These are phyloP conservation scores for Brachypodius melanocephalos DNA, from an alignment of 2,113 vertebrate species.

Conservation along the genomic window DNA sequence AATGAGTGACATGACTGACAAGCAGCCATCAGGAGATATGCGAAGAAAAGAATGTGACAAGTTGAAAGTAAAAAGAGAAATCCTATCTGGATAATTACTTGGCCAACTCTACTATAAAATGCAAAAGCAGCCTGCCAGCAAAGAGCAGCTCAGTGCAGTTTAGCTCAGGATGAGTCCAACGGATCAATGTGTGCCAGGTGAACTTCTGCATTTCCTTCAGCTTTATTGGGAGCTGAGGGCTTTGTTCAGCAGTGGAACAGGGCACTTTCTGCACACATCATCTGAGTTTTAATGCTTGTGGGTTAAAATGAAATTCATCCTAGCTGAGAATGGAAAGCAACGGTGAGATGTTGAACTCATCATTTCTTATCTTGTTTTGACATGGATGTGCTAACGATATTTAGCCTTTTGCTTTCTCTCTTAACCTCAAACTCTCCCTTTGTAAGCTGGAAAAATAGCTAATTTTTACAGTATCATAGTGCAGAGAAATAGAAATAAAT, in stretches of 20 bases:
- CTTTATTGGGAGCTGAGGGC: neutral
- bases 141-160: neutral
- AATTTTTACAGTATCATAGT: neutral
- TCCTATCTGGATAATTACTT: slow-evolving; percentile 44
- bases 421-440: neutral
- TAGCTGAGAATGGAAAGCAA: neutral
- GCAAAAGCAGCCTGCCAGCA: neutral
- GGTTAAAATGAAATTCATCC: neutral
- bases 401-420: neutral
- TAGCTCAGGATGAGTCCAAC: neutral
- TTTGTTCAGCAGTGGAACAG: neutral
- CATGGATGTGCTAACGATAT: neutral
- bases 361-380: neutral
- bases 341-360: neutral
- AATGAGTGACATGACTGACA: slow-evolving; percentile 37
- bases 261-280: neutral
- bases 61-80: slow-evolving; percentile 42
- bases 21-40: neutral
- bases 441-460: neutral
- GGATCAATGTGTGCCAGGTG: neutral
- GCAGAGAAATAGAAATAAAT: neutral
- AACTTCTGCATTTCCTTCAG: neutral
- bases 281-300: neutral
- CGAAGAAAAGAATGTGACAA: slow-evolving; percentile 26
- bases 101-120: neutral